Percentiles rank a stretch among this genome's conserved stretches.
Conservation (phyloP, 2,888 invertebrate species). For the Orthosia gothica region DNA sequence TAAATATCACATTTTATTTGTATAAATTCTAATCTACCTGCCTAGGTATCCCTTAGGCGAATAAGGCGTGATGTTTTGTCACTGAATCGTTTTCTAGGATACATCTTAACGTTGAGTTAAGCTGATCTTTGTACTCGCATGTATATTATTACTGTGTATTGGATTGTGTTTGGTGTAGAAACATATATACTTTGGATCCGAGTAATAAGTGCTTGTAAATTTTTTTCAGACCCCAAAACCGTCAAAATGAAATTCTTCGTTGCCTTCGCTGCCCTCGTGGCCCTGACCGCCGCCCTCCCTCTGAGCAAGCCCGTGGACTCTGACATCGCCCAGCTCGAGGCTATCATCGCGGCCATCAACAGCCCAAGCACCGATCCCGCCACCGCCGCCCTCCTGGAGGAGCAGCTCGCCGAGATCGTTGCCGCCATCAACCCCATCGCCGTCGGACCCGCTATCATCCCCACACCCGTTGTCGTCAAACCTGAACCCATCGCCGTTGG, state of each 20-base stretch:
- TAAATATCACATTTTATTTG: too few relatives aligned
- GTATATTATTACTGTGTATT: too few relatives aligned
- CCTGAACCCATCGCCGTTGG: slow-evolving; percentile 62
- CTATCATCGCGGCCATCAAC: slow-evolving; percentile 78
- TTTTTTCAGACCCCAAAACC: slow-evolving; percentile 65
- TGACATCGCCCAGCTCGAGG: slow-evolving; percentile 67
- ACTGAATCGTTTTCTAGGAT: too few relatives aligned
- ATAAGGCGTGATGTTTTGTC: too few relatives aligned
- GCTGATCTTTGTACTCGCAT: too few relatives aligned
- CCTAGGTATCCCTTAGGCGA: too few relatives aligned
- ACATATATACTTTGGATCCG: neutral
- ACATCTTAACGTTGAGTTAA: too few relatives aligned
- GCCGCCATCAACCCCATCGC: slow-evolving; percentile 61
- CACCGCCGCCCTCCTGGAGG: slow-evolving; percentile 75
- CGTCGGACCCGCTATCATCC: slow-evolving; percentile 65
- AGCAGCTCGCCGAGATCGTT: slow-evolving; percentile 72
- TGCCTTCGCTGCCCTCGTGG: slow-evolving; percentile 77
- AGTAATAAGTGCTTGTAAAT: neutral
- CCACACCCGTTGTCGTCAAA: slow-evolving; percentile 28
- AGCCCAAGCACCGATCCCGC: slow-evolving; percentile 81
- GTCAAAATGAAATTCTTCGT: slow-evolving; percentile 82
- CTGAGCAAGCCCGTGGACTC: slow-evolving; percentile 63
- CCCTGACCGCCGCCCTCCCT: slow-evolving; percentile 74
- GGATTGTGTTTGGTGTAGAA: neutral
- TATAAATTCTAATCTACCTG: too few relatives aligned